phyloP scores from a whole-genome alignment of 2,113 vertebrate species.

The Phaethornis superciliosus region DNA sequence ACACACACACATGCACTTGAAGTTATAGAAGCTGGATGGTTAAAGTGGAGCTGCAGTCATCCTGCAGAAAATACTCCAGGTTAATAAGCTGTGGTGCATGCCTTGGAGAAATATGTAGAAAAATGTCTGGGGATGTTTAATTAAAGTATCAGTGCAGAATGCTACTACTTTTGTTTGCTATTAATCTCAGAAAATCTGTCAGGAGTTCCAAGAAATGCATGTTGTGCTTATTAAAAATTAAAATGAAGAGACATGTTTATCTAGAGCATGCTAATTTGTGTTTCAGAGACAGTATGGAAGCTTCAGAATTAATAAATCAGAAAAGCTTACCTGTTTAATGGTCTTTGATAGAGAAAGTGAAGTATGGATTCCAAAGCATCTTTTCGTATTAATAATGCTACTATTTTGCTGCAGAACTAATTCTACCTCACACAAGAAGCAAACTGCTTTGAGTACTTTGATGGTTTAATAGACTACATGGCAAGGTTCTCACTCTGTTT shows the following conservation, averaged over 20 bases:
- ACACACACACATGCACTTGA: not conserved
- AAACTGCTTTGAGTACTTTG: not conserved
- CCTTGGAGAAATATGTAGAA: slow-evolving; percentile 56
- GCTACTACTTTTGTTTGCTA: slow-evolving; percentile 47
- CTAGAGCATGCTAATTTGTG: slow-evolving; percentile 51
- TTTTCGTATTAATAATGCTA: not conserved
- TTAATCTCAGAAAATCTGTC: slow-evolving; percentile 64
- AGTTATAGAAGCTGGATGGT: not conserved
- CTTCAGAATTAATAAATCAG: slow-evolving; percentile 35
- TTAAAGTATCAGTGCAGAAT: slow-evolving; percentile 55
- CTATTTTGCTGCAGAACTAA: not conserved
- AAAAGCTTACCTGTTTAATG: slow-evolving; percentile 17
- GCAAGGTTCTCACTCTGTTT: not conserved
- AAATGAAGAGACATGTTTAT: slow-evolving; percentile 59
- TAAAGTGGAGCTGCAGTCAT: not conserved
- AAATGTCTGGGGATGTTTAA: slow-evolving; percentile 61
- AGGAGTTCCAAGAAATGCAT: slow-evolving; percentile 41
- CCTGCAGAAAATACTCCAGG: not conserved
- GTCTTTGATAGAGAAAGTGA: not conserved
- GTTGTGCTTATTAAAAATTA: slow-evolving; percentile 66
- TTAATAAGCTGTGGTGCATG: slow-evolving; percentile 40
- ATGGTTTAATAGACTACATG: not conserved
- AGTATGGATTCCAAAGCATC: not conserved
- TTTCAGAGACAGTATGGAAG: not conserved
- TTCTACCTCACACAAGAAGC: not conserved